A percentile compares a stretch with the other conserved stretches of the same genome.
Conservation (phyloP, 2,113 vertebrate species). For the Podarcis muralis region DNA sequence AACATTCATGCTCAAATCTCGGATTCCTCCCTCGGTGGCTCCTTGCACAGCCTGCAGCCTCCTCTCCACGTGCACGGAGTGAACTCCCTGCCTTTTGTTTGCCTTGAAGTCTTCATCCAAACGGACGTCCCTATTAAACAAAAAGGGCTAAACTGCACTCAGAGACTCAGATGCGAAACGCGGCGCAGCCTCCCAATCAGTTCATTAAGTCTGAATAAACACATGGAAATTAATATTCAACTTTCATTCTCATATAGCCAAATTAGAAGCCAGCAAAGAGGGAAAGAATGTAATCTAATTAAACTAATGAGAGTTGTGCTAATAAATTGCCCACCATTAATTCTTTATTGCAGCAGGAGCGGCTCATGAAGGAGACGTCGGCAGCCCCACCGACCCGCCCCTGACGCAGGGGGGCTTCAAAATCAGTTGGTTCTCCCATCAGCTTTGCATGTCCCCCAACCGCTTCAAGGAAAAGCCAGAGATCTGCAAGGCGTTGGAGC, state of each 20-base stretch:
- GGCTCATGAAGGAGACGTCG: conserved; percentile 30
- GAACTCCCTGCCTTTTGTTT: too few relatives aligned
- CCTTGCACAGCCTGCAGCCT: neutral
- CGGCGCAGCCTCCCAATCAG: conserved; percentile 40
- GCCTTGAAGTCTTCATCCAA: neutral
- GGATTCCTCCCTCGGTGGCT: neutral
- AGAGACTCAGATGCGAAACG: conserved; percentile 23
- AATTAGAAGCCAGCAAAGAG: conserved; percentile 72
- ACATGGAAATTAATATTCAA: conserved; percentile 71
- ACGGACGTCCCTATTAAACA: conserved; percentile 37
- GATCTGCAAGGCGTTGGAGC: neutral
- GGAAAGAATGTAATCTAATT: conserved; percentile 73
- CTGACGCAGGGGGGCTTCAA: neutral
- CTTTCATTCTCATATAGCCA: conserved; percentile 65
- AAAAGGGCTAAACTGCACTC: neutral
- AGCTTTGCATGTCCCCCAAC: neutral
- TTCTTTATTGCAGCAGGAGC: conserved; percentile 45
- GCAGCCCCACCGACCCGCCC: conserved; percentile 16
- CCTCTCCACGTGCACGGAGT: neutral
- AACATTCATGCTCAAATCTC: neutral
- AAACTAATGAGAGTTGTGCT: conserved; percentile 75
- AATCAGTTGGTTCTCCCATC: neutral
- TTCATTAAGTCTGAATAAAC: conserved; percentile 70
- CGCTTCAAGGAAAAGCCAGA: too few relatives aligned
- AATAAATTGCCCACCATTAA: conserved; percentile 72